A percentile compares a stretch with the other conserved stretches of the same genome.
These are phyloP conservation scores for Cebidichthys violaceus DNA, from an alignment of 2,113 vertebrate genomes.

Conservation along the genomic window DNA sequence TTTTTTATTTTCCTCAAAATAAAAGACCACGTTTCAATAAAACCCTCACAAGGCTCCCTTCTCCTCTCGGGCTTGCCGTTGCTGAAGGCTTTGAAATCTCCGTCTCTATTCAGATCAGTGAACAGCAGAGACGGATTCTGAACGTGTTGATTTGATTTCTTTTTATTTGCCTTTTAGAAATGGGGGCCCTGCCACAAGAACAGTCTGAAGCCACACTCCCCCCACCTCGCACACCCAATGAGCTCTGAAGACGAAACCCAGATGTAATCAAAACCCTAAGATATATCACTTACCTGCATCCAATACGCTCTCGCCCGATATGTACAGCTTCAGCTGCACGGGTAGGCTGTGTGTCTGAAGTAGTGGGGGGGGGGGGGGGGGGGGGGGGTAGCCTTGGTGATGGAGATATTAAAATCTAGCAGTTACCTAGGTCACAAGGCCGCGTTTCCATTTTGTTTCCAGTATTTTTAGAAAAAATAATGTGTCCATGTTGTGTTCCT, in stretches of 20 bases:
- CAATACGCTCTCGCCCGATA: neutral
- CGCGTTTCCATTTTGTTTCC: neutral
- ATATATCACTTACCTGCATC: neutral
- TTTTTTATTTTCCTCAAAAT: neutral
- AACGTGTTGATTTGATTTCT: conserved; percentile 4
- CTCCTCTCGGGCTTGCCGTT: neutral
- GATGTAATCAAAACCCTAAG: conserved; percentile 14
- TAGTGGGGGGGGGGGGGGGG: neutral
- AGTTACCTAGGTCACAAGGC: neutral
- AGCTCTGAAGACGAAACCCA: neutral
- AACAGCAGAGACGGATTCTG: neutral
- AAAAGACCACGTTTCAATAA: neutral
- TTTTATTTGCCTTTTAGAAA: neutral
- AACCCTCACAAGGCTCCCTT: neutral
- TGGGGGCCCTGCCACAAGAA: neutral
- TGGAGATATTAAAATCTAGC: neutral
- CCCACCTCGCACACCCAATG: neutral
- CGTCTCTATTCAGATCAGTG: neutral
- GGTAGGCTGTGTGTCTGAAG: neutral
- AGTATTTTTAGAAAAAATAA: neutral
- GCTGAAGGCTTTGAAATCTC: neutral
- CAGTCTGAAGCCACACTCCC: neutral
- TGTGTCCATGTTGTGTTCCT: conserved; percentile 21
- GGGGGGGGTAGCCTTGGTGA: neutral
- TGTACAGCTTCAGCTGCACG: neutral